phyloP scores from a whole-genome alignment of 1,140 invertebrate species.

The Acromyrmex charruanus region DNA sequence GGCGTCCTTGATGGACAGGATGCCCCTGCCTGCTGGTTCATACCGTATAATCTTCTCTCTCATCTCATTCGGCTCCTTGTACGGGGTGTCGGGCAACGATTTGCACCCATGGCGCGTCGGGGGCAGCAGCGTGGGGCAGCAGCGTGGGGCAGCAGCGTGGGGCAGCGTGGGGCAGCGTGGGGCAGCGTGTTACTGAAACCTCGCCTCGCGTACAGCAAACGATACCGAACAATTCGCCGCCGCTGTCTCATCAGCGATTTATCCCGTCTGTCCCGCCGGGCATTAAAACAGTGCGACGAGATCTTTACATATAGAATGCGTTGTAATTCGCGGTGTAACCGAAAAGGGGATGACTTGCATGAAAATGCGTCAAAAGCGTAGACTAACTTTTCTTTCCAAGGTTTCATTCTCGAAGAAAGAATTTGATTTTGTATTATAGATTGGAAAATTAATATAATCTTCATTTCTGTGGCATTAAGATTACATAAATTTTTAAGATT shows the following conservation, averaged over 20 bases:
- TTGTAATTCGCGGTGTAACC: constrained; percentile 20
- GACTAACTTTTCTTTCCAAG: neutral
- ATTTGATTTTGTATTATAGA: neutral
- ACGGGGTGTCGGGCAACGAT: constrained; percentile 79
- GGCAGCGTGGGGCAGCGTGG: constrained; percentile 52
- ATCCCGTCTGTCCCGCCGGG: constrained; percentile 18
- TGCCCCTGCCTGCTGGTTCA: constrained; percentile 80
- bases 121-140: constrained; percentile 61
- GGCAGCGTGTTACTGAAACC: constrained; percentile 49
- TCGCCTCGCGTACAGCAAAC: constrained; percentile 48
- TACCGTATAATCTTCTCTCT: constrained; percentile 82
- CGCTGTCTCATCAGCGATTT: constrained; percentile 58
- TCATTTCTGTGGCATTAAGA: neutral
- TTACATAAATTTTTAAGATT: neutral
- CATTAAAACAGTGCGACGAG: constrained; percentile 50
- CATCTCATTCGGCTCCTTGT: constrained; percentile 82
- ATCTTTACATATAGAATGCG: neutral
- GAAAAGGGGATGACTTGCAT: neutral
- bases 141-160: constrained; percentile 60
- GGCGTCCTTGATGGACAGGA: constrained; percentile 83
- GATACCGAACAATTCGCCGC: constrained; percentile 55
- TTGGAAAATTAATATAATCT: neutral
- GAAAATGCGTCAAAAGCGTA: neutral
- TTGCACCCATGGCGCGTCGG: constrained; percentile 76
- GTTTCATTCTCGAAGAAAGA: neutral